Evolutionary conservation across 2,113 vertebrate species (phyloP).

Genomic region (Mohoua ochrocephala): DNA sequence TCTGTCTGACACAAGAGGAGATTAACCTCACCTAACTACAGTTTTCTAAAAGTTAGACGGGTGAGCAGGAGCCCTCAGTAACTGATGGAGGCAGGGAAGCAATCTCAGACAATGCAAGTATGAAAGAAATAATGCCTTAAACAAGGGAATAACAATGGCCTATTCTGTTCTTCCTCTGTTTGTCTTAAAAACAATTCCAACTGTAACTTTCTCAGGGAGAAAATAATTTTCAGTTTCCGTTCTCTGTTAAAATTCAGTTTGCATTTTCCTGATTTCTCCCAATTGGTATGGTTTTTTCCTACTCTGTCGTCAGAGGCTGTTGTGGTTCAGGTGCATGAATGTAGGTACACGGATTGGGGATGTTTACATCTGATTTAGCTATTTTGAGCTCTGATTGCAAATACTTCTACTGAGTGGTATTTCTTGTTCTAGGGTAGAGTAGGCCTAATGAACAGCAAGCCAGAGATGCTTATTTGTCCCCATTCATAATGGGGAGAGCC

Average conservation of each 20-base stretch:
- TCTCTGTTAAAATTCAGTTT: not conserved
- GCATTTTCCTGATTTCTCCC: not conserved
- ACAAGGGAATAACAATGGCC: not conserved
- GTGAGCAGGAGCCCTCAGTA: not conserved
- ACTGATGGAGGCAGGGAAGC: not conserved
- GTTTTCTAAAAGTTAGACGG: not conserved
- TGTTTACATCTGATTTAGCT: not conserved
- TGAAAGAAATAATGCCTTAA: not conserved
- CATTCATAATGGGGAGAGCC: not conserved
- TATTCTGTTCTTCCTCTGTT: not conserved
- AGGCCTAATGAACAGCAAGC: not conserved
- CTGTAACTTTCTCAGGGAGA: not conserved
- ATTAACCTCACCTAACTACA: not conserved
- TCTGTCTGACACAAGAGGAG: not conserved
- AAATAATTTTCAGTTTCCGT: not conserved
- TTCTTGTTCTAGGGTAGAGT: not conserved
- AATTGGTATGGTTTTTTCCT: not conserved
- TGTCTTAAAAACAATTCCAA: not conserved
- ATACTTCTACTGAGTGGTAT: not conserved
- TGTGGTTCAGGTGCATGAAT: not conserved
- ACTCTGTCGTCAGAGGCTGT: not conserved
- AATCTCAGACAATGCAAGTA: not conserved
- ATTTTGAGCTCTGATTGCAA: not conserved
- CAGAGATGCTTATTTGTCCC: not conserved
- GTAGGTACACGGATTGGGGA: not conserved